Percentiles rank a stretch among this genome's conserved stretches.
Evolutionary conservation across 2,113 vertebrate genomes (phyloP).

Genomic region (Hypomesus transpacificus): DNA sequence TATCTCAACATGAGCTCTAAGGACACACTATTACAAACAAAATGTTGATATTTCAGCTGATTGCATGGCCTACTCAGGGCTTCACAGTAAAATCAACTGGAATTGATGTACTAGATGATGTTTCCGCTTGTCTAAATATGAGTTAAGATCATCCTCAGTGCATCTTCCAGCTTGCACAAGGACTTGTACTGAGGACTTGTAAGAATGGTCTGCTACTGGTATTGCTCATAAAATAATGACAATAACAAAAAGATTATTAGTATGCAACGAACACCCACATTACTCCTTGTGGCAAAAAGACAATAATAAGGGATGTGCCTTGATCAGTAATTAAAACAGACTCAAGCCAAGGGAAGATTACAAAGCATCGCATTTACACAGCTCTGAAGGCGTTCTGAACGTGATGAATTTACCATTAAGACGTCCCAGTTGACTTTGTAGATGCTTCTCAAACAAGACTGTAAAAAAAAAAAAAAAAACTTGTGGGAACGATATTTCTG

Average conservation of each 20-base stretch:
- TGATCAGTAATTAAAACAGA: constrained; percentile 51
- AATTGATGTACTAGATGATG: background rate
- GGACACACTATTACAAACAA: background rate
- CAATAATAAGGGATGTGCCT: constrained; percentile 24
- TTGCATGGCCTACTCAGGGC: background rate
- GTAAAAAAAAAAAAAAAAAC: too few species aligned
- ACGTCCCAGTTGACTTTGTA: constrained; percentile 53
- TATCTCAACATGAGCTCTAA: background rate
- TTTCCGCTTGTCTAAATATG: too few species aligned
- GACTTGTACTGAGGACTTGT: constrained; percentile 6
- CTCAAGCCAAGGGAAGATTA: constrained; percentile 46
- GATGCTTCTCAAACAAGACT: constrained; percentile 33
- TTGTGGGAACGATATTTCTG: constrained; percentile 50
- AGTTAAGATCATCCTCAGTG: background rate
- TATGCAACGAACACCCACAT: constrained; percentile 22
- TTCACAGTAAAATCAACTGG: background rate
- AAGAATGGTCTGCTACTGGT: background rate
- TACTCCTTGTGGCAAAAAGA: constrained; percentile 15
- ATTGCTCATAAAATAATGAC: constrained; percentile 1
- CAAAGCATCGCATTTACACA: constrained; percentile 44
- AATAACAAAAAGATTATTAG: constrained; percentile 4
- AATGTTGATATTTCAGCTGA: background rate
- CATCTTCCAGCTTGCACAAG: background rate
- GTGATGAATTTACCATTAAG: constrained; percentile 48
- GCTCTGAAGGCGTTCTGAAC: constrained; percentile 38